phyloP scores from a whole-genome alignment of 2,888 invertebrate genomes.

The Xanthorhoe designata region DNA sequence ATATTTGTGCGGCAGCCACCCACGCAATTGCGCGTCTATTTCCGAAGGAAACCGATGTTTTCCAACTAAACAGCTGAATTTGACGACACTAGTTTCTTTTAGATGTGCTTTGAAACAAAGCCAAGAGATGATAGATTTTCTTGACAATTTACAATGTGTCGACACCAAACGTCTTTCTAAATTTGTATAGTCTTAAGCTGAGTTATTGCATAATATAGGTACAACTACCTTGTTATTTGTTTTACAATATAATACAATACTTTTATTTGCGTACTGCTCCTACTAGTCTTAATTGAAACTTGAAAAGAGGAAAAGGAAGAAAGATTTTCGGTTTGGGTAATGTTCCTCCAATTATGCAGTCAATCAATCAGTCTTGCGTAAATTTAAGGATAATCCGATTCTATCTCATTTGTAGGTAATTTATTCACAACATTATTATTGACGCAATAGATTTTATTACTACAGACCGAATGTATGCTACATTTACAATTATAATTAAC shows the following conservation, averaged over 20 bases:
- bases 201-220: constrained; percentile 15
- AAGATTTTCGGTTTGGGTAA: no score
- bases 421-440: not conserved
- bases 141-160: constrained; percentile 38
- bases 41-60: constrained; percentile 47
- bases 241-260: not conserved
- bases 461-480: not conserved
- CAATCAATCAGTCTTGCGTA: no score
- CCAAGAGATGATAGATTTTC: constrained; percentile 38
- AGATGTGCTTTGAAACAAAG: constrained; percentile 37
- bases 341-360: no score
- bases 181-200: constrained; percentile 8
- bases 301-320: not conserved
- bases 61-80: constrained; percentile 32
- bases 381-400: no score
- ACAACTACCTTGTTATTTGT: not conserved
- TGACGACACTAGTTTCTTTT: constrained; percentile 28
- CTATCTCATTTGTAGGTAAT: not conserved
- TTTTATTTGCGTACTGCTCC: not conserved
- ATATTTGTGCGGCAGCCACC: constrained; percentile 70
- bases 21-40: constrained; percentile 71
- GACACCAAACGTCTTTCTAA: constrained; percentile 22
- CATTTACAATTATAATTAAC: not conserved
- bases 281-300: no score
- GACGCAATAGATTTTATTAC: not conserved